A percentile compares a stretch with the other conserved stretches of the same genome.
Conservation (phyloP, 2,113 vertebrate species). For the Pipra filicauda region DNA sequence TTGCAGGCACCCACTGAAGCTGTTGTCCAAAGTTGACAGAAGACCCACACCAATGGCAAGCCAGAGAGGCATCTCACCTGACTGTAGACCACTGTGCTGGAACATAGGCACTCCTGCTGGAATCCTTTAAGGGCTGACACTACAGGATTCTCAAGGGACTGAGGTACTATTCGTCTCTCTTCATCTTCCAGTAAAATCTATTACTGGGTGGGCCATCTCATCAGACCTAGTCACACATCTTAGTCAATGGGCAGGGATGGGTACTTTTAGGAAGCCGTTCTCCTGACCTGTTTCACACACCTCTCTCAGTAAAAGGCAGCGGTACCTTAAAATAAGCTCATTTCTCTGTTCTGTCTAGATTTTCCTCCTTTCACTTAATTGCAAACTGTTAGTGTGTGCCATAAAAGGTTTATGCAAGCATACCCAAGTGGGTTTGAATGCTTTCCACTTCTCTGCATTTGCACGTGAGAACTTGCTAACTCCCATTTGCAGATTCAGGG, state of each 20-base stretch:
- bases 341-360: background rate
- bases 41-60: background rate
- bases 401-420: conserved; percentile 68
- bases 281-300: background rate
- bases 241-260: background rate
- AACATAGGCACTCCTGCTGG: background rate
- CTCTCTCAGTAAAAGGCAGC: background rate
- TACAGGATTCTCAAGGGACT: background rate
- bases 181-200: background rate
- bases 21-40: background rate
- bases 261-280: background rate
- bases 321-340: background rate
- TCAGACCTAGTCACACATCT: background rate
- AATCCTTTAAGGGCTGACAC: background rate
- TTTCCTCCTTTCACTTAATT: conserved; percentile 63
- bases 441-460: conserved; percentile 70
- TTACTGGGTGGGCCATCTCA: background rate
- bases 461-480: conserved; percentile 57
- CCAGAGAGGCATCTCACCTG: background rate
- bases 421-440: conserved; percentile 64
- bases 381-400: conserved; percentile 42
- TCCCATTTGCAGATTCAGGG: conserved; percentile 49
- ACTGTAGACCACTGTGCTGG: background rate
- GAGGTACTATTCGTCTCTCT: background rate
- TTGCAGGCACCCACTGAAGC: background rate